Evolutionary conservation across 2,113 vertebrate species (phyloP).

Genomic region (Albula glossodonta): DNA sequence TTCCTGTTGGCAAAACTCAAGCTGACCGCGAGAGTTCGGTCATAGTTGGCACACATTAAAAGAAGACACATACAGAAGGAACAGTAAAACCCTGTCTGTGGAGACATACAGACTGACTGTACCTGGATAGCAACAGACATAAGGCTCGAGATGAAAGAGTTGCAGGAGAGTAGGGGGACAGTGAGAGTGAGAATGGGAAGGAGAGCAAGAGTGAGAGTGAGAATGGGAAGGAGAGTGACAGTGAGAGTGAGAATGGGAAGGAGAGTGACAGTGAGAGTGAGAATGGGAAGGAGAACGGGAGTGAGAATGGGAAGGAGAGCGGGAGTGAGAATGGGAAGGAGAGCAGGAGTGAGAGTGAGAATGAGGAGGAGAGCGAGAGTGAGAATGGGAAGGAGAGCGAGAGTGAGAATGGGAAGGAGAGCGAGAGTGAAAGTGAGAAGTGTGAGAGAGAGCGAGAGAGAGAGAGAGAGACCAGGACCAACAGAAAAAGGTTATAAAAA

Average conservation of each 20-base stretch:
- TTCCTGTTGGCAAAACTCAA: constrained; percentile 1
- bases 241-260: not conserved
- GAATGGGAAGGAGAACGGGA: too few relatives aligned
- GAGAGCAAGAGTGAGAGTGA: not conserved
- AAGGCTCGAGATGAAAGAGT: not conserved
- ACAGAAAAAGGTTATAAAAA: not conserved
- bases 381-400: too few relatives aligned
- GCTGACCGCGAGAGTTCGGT: not conserved
- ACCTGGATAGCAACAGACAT: not conserved
- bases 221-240: not conserved
- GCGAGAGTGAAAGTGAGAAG: too few relatives aligned
- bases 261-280: too few relatives aligned
- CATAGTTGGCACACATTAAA: constrained; percentile 7
- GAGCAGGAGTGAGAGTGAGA: too few relatives aligned
- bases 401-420: too few relatives aligned
- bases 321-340: too few relatives aligned
- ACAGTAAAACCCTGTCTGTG: not conserved
- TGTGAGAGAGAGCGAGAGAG: not conserved
- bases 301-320: too few relatives aligned
- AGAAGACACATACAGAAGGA: not conserved
- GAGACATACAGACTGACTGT: not conserved
- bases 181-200: not conserved
- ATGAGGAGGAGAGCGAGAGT: too few relatives aligned
- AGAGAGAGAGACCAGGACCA: not conserved
- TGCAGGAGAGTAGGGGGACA: not conserved